These are phyloP conservation scores for Rotaria sp. DNA, from an alignment of 2,888 invertebrate genomes.

Conservation along the genomic window DNA sequence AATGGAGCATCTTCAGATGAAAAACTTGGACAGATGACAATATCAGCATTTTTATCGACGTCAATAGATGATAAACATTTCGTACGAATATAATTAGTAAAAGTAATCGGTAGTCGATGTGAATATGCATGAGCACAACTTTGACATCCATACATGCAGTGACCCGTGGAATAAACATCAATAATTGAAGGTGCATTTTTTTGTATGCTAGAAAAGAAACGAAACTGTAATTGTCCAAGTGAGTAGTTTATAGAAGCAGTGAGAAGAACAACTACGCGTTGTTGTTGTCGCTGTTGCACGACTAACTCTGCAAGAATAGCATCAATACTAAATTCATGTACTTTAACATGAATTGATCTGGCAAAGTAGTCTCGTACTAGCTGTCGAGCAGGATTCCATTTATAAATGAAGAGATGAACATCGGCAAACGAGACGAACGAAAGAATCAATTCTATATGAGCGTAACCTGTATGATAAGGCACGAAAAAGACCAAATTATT, in stretches of 20 bases:
- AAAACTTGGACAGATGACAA: constrained; percentile 15
- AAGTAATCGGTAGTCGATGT: constrained; percentile 11
- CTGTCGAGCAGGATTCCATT: not conserved
- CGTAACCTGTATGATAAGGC: not conserved
- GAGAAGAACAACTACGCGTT: not conserved
- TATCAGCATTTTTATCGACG: not conserved
- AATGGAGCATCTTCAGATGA: not conserved
- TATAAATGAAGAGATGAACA: not conserved
- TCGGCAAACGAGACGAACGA: not conserved
- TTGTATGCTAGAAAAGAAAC: not conserved
- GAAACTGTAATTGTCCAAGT: not conserved
- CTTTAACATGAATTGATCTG: not conserved
- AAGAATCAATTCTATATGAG: not conserved
- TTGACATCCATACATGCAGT: constrained; percentile 27
- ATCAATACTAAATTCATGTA: not conserved
- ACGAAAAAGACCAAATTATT: not conserved
- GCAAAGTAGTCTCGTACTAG: not conserved
- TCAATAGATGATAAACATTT: not conserved
- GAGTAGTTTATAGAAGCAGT: not conserved
- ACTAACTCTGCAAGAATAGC: not conserved
- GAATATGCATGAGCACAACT: not conserved
- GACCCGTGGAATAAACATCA: not conserved
- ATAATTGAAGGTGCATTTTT: not conserved
- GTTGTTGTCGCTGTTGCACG: not conserved
- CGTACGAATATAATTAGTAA: constrained; percentile 2